phyloP scores from a whole-genome alignment of 2,888 invertebrate genomes.

The Drosophila borealis region DNA sequence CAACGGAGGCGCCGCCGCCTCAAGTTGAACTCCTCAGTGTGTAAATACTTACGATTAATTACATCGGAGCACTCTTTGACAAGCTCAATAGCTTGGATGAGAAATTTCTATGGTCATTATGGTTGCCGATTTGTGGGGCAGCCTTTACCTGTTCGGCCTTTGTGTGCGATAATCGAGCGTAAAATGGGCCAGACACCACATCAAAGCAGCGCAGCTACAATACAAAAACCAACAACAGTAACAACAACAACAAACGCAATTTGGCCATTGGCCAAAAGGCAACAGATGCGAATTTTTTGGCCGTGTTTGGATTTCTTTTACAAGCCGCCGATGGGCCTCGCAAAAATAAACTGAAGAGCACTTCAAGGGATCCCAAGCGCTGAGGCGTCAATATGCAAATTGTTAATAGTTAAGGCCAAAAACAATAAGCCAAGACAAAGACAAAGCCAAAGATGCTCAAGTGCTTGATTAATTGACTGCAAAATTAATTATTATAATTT shows the following conservation, averaged over 20 bases:
- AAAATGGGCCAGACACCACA: conserved; percentile 72
- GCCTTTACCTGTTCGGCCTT: conserved; percentile 41
- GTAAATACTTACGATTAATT: conserved; percentile 78
- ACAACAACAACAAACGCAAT: conserved; percentile 25
- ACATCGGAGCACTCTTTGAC: conserved; percentile 58
- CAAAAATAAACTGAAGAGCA: conserved; percentile 45
- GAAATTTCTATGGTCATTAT: conserved; percentile 63
- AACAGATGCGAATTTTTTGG: conserved; percentile 60
- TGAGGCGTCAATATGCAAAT: conserved; percentile 71
- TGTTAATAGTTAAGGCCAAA: conserved; percentile 26
- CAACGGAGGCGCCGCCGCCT: conserved; percentile 14
- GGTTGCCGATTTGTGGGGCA: conserved; percentile 27
- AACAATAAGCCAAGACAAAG: neutral
- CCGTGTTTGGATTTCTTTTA: conserved; percentile 54
- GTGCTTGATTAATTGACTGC: conserved; percentile 66
- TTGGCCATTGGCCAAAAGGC: conserved; percentile 14
- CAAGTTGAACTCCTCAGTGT: conserved; percentile 29
- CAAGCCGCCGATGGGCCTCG: conserved; percentile 50
- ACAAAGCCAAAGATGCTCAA: conserved; percentile 19
- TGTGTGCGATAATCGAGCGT: conserved; percentile 66
- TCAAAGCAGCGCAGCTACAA: conserved; percentile 50
- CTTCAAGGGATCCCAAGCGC: conserved; percentile 40
- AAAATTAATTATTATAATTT: conserved; percentile 68
- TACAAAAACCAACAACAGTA: conserved; percentile 7
- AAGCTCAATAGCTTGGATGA: conserved; percentile 58